Base-by-base conservation (phyloP, 2,113 vertebrate genomes). In the Tachycineta bicolor region DNA sequence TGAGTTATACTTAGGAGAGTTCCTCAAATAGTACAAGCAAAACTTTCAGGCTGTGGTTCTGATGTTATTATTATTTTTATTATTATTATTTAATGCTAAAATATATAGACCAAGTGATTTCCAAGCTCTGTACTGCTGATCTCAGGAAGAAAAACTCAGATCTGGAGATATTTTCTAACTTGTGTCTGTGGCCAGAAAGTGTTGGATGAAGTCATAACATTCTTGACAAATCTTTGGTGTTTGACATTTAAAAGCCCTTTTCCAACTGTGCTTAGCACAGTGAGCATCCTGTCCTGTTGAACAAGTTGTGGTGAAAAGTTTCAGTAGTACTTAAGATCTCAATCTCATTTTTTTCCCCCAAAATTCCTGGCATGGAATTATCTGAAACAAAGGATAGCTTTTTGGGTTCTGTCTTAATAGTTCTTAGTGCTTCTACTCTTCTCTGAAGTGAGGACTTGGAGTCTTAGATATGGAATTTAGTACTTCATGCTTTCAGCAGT, bases 311-410 rank as follows among this genome's bases (percentile, higher is more conserved):
- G 4, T 43, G 31, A 47, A 89, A 83, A 37, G 6, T 34, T 87
- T 88, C 39, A 28, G 12, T 47, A 11, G 29, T 70, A 9, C 41
- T 78, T 60, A 82, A 70, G 14, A 5, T 33, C 39, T 65, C 17
- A 33, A 6, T 49, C 25, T 25, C 4, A 6, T 14, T 25, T 23
- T 8, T 12, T 1, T 10, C 2, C 6, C 4, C 4, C 8, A 11
- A 14, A 10, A 41, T 58, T 84, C 5, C 24, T 37, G 14, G 1
- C 28, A 25, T 44, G 25, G 10, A 74, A 56, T 53, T 49, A 31
- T 37, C 33, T 52, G 52, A 93, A 87, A 3, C 6, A 34, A 81
- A 73, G 7, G 3, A 55, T 4, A 2, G 2, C 1, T 79, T 18
- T 73, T 89, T 58, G 55, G 47, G 25, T 67, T 52, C 20, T 44